phyloP scores from a whole-genome alignment of 2,113 vertebrate genomes.

The Podarcis raffonei region DNA sequence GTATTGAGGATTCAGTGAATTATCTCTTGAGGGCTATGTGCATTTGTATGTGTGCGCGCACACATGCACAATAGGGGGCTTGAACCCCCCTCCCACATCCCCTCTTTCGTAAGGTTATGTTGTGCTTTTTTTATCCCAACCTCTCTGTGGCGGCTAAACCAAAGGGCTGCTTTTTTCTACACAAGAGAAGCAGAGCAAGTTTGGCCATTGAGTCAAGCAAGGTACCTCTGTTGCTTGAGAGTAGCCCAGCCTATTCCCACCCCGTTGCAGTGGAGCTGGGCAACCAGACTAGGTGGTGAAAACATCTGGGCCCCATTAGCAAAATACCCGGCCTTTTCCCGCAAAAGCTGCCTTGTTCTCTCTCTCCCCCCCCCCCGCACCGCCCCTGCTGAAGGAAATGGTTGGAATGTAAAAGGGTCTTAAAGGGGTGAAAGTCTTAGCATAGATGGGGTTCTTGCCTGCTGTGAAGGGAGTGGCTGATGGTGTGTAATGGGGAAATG shows the following conservation, averaged over 20 bases:
- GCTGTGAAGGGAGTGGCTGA: constrained; percentile 30
- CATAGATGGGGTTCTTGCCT: constrained; percentile 4
- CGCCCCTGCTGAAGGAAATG: constrained; percentile 49
- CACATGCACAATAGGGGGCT: too few relatives aligned
- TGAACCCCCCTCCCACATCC: neutral
- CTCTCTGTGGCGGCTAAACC: neutral
- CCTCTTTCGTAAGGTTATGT: neutral
- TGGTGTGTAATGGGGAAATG: constrained; percentile 54
- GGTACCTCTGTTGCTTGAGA: neutral
- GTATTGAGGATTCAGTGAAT: neutral
- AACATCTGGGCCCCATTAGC: constrained; percentile 73
- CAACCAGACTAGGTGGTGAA: neutral
- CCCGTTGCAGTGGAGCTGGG: constrained; percentile 17
- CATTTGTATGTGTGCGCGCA: too few relatives aligned
- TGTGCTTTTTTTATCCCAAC: too few relatives aligned
- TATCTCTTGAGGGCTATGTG: neutral
- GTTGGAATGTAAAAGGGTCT: constrained; percentile 52
- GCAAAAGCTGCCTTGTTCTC: constrained; percentile 50
- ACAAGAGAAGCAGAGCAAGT: neutral
- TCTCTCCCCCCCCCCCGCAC: constrained; percentile 6
- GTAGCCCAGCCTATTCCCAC: constrained; percentile 3
- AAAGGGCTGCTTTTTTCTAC: too few relatives aligned
- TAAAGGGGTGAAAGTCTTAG: constrained; percentile 38
- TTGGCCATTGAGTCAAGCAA: neutral
- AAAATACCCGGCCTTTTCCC: constrained; percentile 63